Evolutionary conservation across 2,888 invertebrate genomes (phyloP), one percentile per base, ranked within the genome.

Genomic region (Caenorhabditis zanzibari): DNA sequence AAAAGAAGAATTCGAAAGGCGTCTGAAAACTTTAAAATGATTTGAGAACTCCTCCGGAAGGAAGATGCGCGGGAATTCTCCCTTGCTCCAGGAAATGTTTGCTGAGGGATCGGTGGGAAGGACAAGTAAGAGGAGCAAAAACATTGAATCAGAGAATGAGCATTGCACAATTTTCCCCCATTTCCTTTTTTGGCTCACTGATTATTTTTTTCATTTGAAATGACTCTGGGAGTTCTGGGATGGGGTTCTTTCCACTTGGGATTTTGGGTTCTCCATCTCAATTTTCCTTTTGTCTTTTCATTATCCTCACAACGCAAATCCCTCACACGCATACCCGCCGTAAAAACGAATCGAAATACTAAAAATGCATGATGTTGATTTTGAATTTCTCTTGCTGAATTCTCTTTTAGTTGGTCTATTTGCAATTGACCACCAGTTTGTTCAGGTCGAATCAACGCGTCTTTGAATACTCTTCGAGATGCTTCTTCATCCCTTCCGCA

Each of bases 361-460:
- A n/a, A 14, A 49, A 61, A 59, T 19, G 79, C 79, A 79, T 79
- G 79, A 26, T 32, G 41, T 56, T 52, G 56, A 35, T 41, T 47
- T 19, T 54, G 35, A 52, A 35, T 26, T 64, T 49, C 38, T 68
- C 66, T 61, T 16, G 44, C 16, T 44, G 44, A n/a, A 16, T 47
- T 47, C 19, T 41, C 44, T 26, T 61, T 71, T 54, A 64, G 79
- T 61, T 69, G 71, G 68, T 59, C 58, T 22, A 19, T 47, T 47
- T 61, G 71, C 69, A 26, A 63, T 56, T 79, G 59, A 79, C 79
- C 74, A 64, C 61, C 71, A 66, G 69, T 61, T 80, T 80, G 72
- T 84, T 80, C 77, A 84, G 84, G 84, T 84, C 66, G 84, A 84
- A 80, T 84, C 84, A 58, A 84, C 84, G 14, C 84, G 84, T 35